Evolutionary conservation across 37 sponge, comb jelly and placozoan species (phyloP).

Genomic region (Eunapius fragilis): DNA sequence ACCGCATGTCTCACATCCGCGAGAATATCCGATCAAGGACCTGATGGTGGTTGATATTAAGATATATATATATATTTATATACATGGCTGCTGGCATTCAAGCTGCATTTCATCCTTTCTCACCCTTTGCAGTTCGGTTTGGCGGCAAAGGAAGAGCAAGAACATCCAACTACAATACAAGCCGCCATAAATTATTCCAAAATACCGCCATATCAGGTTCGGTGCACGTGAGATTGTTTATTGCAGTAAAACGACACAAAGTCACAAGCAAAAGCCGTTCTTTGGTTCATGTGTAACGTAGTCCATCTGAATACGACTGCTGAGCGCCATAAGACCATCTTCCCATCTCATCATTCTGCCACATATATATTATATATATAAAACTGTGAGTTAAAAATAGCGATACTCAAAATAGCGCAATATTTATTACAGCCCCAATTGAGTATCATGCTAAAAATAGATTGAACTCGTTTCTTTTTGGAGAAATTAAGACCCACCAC

Average conservation of each 20-base stretch:
- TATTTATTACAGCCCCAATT: not conserved
- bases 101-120: not conserved
- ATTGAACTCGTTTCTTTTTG: not conserved
- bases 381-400: not conserved
- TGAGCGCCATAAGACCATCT: not conserved
- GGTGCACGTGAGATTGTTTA: not conserved
- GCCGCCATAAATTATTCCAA: not conserved
- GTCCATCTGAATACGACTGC: not conserved
- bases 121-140: not conserved
- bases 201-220: not conserved
- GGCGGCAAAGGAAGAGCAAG: not conserved
- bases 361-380: not conserved
- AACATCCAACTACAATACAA: not conserved
- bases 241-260: not conserved
- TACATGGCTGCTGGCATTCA: too few species aligned
- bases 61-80: too few species aligned
- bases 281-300: not conserved
- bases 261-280: not conserved
- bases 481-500: not conserved
- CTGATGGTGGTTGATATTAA: too few species aligned
- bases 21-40: not conserved
- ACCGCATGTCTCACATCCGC: constrained; percentile 33
- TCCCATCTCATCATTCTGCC: not conserved
- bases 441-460: not conserved
- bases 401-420: not conserved